Evolutionary conservation across 92 coral and sea anemone genomes (phyloP), one percentile per base, ranked within the genome.

Genomic region (Scolanthus callimorphus): DNA sequence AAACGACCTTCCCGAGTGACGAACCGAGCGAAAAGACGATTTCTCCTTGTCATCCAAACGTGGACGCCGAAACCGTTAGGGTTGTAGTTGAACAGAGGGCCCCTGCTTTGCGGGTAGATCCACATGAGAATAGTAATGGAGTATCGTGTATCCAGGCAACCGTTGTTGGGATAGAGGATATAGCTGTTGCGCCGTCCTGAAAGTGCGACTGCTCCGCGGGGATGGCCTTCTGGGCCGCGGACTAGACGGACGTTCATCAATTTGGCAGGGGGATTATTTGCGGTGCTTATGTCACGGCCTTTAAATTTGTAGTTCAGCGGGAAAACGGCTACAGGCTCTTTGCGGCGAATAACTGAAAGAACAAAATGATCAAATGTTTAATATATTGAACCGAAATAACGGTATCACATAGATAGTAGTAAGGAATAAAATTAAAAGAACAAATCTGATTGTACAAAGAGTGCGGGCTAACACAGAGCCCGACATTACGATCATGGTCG

Each of bases 11-110:
- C 29, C 27, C 82, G 85, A 21, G 71, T 55, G 3, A 49, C 62
- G 27, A 79, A 72, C 23, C 91, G 75, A 44, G 62, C 76, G 4
- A 23, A 69, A 27, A 85, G 44, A 17, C 43, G 19, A 27, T 52
- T 20, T 0, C 28, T 48, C 0, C 20, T 30, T n/a, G 38, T 31
- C 11, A 75, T 39, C 84, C 88, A 74, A 27, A 75, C 17, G 47
- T 57, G 51, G 2, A 63, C 54, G 0, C 63, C 69, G 73, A 73
- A 63, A 4, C 45, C 59, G 4, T 21, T 11, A 10, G 65, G 64
- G n/a, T 43, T 56, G 66, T 61, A 80, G 49, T 85, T 77, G 39
- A 85, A 27, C 9, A 85, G 12, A 29, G 95, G 95, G 0, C 95
- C 95, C 20, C 59, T 8, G 23, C 78, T 65, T 50, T 71, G 68